Evolutionary conservation across 2,113 vertebrate genomes (phyloP), one percentile per base, ranked within the genome.

Genomic region (Syngnathoides biaculeatus): DNA sequence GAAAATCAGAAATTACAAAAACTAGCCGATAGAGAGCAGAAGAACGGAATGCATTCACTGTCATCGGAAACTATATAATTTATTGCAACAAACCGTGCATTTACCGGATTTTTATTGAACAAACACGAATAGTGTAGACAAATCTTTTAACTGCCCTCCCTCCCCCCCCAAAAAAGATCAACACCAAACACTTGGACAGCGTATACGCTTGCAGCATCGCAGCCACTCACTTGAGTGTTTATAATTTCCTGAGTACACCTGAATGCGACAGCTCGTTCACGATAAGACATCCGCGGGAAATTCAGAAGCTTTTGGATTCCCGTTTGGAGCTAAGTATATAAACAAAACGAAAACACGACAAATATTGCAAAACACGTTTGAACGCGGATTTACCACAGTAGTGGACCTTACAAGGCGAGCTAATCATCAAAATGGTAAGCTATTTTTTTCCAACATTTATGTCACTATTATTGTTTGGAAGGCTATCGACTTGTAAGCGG

Each of bases 261-360:
- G 39, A 61, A 61, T 8, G 12, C 39, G 13, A 62, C 60, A 42
- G n/a, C 3, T 14, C 22, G 8, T 14, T 42, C 0, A 14, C 22
- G 60, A 14, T 39, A 43, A 40, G 2, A 22, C 27, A 22, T 66
- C 42, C 80, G 86, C 88, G 86, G 85, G 88, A 88, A 78, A 75
- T 86, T 88, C 75, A 66, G 39, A 24, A 24, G 38, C 39, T 15
- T 17, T 9, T 11, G 20, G n/a, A 22, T 4, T n/a, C n/a, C 13
- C 19, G 20, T 48, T 48, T 48, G 19, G 45, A 48, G 45, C 19
- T 20, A 48, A 47, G 6, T 35, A 47, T 9, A 4, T 3, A 63
- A 63, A 15, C 12, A 8, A 22, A 20, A 11, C 2, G 14, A 22
- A 62, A 47, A n/a, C 19, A 40, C 6, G 7, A 50, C 47, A 38